phyloP scores from a whole-genome alignment of 2,113 vertebrate genomes.

The Ciconia boyciana region DNA sequence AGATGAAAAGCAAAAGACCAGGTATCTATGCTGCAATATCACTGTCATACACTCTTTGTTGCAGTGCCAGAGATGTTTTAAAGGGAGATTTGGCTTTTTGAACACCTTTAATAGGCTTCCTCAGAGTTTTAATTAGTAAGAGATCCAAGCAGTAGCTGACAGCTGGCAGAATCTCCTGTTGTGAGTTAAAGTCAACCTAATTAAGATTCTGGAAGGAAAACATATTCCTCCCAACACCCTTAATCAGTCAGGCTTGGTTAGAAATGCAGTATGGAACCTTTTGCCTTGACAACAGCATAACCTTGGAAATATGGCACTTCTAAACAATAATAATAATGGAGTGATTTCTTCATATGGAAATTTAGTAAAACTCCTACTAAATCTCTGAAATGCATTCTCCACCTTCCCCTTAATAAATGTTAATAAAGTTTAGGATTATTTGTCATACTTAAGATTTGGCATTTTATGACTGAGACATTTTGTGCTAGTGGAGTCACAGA shows the following conservation, averaged over 20 bases:
- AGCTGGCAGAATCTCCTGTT: constrained; percentile 84
- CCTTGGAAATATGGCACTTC: constrained; percentile 68
- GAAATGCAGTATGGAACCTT: constrained; percentile 77
- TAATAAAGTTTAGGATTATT: constrained; percentile 23
- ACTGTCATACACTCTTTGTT: background rate
- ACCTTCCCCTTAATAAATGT: constrained; percentile 34
- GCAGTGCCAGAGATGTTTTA: constrained; percentile 14
- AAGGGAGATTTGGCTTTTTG: constrained; percentile 55
- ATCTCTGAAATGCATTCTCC: background rate
- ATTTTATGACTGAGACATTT: constrained; percentile 18
- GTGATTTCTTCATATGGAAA: background rate
- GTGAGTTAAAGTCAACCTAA: constrained; percentile 89
- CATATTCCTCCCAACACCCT: constrained; percentile 77
- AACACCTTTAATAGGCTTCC: constrained; percentile 79
- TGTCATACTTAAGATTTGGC: background rate
- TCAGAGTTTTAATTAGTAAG: constrained; percentile 86
- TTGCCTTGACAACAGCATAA: constrained; percentile 75
- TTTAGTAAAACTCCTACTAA: constrained; percentile 12
- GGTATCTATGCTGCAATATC: background rate
- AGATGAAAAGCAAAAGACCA: background rate
- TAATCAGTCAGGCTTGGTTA: constrained; percentile 80
- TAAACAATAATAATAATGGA: constrained; percentile 26
- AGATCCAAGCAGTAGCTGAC: constrained; percentile 82
- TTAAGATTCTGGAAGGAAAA: constrained; percentile 86
- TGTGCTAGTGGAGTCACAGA: background rate